Percentiles rank a stretch among this genome's conserved stretches.
Evolutionary conservation across 2,113 vertebrate species (phyloP).

Genomic region (Sylvietta virens): DNA sequence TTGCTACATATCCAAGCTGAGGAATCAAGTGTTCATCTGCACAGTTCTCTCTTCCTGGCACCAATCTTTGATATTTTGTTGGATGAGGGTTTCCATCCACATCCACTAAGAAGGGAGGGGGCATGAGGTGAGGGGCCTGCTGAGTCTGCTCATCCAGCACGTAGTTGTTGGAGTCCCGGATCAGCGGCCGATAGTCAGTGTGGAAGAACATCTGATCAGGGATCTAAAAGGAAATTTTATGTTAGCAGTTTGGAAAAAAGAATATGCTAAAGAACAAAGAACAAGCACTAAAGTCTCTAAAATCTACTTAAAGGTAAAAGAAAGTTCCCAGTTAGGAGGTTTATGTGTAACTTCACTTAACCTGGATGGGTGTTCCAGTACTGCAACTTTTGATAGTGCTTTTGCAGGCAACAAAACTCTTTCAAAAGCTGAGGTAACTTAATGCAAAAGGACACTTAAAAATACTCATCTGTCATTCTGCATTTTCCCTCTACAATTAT

Average conservation of each 20-base stretch:
- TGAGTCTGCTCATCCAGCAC: conserved; percentile 98
- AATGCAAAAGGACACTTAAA: not conserved
- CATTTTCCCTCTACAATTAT: not conserved
- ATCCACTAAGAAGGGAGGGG: conserved; percentile 94
- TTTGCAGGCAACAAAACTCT: not conserved
- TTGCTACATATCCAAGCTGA: conserved; percentile 94
- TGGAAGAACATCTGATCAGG: conserved; percentile 99
- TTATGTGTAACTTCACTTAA: not conserved
- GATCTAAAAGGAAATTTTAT: conserved; percentile 75
- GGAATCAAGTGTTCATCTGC: conserved; percentile 92
- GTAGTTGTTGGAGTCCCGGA: conserved; percentile 90
- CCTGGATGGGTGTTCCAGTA: not conserved
- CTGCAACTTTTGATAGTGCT: not conserved
- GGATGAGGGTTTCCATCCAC: conserved; percentile 97
- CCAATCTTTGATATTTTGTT: conserved; percentile 89
- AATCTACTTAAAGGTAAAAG: not conserved
- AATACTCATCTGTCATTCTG: not conserved
- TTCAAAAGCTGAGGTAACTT: not conserved
- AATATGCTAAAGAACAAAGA: not conserved
- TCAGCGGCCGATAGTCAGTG: conserved; percentile 94
- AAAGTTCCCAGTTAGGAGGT: not conserved
- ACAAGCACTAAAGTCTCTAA: not conserved
- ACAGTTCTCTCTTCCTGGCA: conserved; percentile 92
- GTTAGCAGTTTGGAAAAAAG: not conserved
- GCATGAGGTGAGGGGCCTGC: conserved; percentile 98